phyloP scores from a whole-genome alignment of 2,888 invertebrate species.

The Athalia circularis region DNA sequence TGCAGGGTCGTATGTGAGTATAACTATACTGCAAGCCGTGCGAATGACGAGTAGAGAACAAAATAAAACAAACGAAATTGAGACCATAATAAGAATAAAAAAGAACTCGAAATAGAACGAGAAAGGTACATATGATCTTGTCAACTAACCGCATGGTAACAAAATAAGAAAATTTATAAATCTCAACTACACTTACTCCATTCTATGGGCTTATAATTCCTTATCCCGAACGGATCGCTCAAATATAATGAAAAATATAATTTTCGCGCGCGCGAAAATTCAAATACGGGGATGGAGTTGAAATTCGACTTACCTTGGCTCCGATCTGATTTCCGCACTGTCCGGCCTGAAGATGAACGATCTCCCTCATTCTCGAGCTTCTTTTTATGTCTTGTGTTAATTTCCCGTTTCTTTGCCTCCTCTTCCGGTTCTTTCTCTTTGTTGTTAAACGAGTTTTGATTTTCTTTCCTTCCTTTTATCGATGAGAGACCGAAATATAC shows the following conservation, averaged over 20 bases:
- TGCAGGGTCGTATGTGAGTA: neutral
- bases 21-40: neutral
- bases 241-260: neutral
- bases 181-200: too few relatives aligned
- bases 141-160: too few relatives aligned
- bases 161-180: too few relatives aligned
- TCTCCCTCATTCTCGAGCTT: constrained; percentile 81
- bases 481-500: neutral
- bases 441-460: too few relatives aligned
- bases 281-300: neutral
- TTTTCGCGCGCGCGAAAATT: neutral
- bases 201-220: too few relatives aligned
- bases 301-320: constrained; percentile 76
- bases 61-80: too few relatives aligned
- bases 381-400: neutral
- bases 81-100: too few relatives aligned
- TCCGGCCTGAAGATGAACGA: constrained; percentile 87
- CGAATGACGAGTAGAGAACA: too few relatives aligned
- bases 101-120: too few relatives aligned
- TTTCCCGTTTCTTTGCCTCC: neutral
- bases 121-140: too few relatives aligned
- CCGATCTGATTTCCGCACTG: constrained; percentile 94
- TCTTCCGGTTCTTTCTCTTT: neutral
- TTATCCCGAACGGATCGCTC: too few relatives aligned
- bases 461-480: neutral